Evolutionary conservation across 2,113 vertebrate genomes (phyloP).

Genomic region (Marcusenius ussheri): DNA sequence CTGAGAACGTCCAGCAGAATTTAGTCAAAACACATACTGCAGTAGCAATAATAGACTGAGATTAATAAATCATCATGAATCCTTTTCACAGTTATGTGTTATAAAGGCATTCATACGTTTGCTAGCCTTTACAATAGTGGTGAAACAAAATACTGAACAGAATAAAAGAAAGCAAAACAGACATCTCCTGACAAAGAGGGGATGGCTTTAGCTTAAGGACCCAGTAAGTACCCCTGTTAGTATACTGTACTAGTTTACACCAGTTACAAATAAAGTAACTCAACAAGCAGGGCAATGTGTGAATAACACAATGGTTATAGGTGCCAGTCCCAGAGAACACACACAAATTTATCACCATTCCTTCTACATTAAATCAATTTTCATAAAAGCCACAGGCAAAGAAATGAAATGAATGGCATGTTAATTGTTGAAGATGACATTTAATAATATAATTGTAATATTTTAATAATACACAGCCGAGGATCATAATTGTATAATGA

Average conservation of each 20-base stretch:
- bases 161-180: not conserved
- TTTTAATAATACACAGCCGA: not conserved
- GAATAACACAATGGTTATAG: not conserved
- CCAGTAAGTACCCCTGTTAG: not conserved
- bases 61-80: not conserved
- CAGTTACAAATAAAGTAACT: not conserved
- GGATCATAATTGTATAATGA: not conserved
- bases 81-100: not conserved
- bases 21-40: not conserved
- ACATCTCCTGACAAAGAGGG: not conserved
- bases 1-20: not conserved
- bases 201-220: not conserved
- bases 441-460: not conserved
- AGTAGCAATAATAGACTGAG: not conserved
- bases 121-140: not conserved
- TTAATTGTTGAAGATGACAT: not conserved
- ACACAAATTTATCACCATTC: not conserved
- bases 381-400: not conserved
- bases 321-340: not conserved
- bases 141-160: not conserved
- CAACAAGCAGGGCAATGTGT: not conserved
- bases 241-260: not conserved
- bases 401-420: not conserved
- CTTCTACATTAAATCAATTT: not conserved
- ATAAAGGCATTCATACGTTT: not conserved